phyloP scores from a whole-genome alignment of 2,113 vertebrate genomes.

The Mesoclemmys tuberculata region DNA sequence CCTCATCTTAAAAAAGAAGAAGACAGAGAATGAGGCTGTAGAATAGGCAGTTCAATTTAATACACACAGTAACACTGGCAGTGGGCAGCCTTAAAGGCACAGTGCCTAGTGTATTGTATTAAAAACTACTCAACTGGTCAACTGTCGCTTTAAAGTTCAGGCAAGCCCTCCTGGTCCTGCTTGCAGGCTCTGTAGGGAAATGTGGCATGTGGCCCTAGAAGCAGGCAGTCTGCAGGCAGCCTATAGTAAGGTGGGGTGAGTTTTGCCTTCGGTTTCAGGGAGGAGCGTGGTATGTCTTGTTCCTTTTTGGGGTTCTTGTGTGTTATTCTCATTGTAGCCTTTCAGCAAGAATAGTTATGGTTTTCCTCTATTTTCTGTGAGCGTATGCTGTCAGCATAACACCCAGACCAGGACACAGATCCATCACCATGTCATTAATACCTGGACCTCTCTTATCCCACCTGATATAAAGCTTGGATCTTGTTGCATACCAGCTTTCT shows the following conservation, averaged over 20 bases:
- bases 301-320: not conserved
- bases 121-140: not conserved
- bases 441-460: not conserved
- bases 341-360: not conserved
- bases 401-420: not conserved
- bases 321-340: not conserved
- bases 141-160: not conserved
- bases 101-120: not conserved
- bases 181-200: not conserved
- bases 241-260: not conserved
- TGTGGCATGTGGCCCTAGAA: not conserved
- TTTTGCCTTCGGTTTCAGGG: not conserved
- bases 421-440: rapidly evolving
- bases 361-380: not conserved
- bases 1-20: not conserved
- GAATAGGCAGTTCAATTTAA: not conserved
- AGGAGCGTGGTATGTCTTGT: not conserved
- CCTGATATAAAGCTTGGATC: not conserved
- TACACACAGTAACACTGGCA: not conserved
- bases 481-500: not conserved
- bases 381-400: not conserved
- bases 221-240: not conserved
- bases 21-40: not conserved
- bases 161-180: not conserved
- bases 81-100: not conserved